Evolutionary conservation across 2,888 invertebrate species (phyloP), one percentile per base, ranked within the genome.

Genomic region (Dermolepida albohirtum): DNA sequence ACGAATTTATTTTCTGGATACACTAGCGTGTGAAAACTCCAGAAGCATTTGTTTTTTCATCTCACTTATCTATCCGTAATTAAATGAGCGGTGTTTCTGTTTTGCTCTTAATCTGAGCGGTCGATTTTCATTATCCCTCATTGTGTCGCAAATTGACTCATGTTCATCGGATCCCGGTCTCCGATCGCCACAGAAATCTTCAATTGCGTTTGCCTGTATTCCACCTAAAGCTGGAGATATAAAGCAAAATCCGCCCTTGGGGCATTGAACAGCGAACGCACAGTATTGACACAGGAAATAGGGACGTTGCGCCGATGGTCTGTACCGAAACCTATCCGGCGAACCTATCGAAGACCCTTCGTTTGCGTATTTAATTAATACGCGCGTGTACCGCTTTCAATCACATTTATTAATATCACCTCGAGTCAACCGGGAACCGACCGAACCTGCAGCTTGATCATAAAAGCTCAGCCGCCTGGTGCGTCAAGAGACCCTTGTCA

Each of bases 401-500:
- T 64, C 64, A 51, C 64, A 52, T 64, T 64, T 52, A 64, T 64
- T 64, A 64, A 64, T 64, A 64, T 64, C 52, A 64, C 52, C 64
- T 64, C 14, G 12, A 34, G 40, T 43, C 11, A 22, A 54, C 40
- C 43, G 50, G n/a, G 27, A 50, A 50, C 55, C 16, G 22, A 10
- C 22, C 22, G 17, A 16, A 14, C 47, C 8, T 47, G 8, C 47
- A 47, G 47, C 47, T 17, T 8, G 49, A 10, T 14, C 47, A 14
- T 47, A 49, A 49, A 49, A 22, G 49, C 49, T 7, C 39, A 12
- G 39, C 34, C 34, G 34, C 34, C 34, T 12, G 1, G 12, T 44
- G 44, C 44, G 44, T 16, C 39, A 16, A 14, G 47, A 44, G 47
- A 59, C 47, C 57, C 55, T 29, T 47, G 59, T 59, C 59, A 59